Conservation (phyloP, 1,140 invertebrate genomes). For the Anthonomus grandis region DNA sequence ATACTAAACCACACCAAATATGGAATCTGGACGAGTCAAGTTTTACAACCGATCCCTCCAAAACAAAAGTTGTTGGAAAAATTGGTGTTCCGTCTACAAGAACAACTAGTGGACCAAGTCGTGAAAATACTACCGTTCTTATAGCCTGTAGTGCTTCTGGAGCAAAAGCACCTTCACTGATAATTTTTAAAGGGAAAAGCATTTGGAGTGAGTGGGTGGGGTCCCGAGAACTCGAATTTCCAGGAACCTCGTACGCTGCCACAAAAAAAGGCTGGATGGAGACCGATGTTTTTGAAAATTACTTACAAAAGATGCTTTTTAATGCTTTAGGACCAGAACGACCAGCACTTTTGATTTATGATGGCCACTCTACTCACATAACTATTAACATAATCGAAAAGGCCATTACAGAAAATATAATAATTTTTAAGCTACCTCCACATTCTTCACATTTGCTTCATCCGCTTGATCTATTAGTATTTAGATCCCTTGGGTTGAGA, state of each 20-base stretch:
- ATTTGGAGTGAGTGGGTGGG: slow-evolving; percentile 31
- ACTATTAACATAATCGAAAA: slow-evolving; percentile 35
- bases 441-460: too few species aligned
- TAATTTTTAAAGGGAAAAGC: slow-evolving; percentile 42
- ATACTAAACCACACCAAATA: slow-evolving; percentile 34
- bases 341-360: slow-evolving; percentile 43
- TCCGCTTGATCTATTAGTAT: too few species aligned
- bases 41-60: slow-evolving; percentile 38
- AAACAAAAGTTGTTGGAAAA: slow-evolving; percentile 43
- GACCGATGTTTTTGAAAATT: slow-evolving; percentile 28
- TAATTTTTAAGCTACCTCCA: too few species aligned
- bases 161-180: slow-evolving; percentile 43
- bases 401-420: too few species aligned
- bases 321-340: slow-evolving; percentile 27
- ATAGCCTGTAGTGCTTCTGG: slow-evolving; percentile 41
- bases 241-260: slow-evolving; percentile 39
- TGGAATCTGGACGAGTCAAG: slow-evolving; percentile 44
- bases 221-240: slow-evolving; percentile 24
- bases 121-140: slow-evolving; percentile 45
- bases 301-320: slow-evolving; percentile 42
- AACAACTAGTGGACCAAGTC: slow-evolving; percentile 38
- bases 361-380: slow-evolving; percentile 44
- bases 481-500: too few species aligned
- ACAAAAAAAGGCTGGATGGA: slow-evolving; percentile 45
- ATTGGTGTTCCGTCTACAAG: slow-evolving; percentile 34